Percentiles rank a stretch among this genome's conserved stretches.
Evolutionary conservation across 2,797 vertebrate genomes (phyloP).

Genomic region (Chelmon rostratus): DNA sequence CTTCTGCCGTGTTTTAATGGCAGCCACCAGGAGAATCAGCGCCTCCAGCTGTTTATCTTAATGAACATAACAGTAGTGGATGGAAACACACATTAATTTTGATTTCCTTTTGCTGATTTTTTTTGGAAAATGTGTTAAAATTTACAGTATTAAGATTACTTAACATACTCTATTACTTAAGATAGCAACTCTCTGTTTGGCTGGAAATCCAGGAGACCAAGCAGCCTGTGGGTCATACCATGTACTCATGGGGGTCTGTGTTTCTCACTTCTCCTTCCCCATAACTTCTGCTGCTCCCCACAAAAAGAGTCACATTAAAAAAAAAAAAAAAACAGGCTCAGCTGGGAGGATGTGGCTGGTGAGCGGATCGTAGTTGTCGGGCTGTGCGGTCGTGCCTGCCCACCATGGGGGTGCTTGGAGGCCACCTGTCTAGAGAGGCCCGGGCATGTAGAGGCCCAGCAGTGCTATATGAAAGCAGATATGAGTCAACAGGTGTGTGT

Average conservation of each 20-base stretch:
- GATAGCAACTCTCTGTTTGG: not conserved
- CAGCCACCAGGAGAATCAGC: not conserved
- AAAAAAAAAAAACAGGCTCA: slow-evolving; percentile 22
- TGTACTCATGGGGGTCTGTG: not conserved
- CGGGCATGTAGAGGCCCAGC: slow-evolving; percentile 69
- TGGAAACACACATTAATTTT: not conserved
- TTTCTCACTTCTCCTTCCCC: not conserved
- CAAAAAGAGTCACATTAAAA: not conserved
- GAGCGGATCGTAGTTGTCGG: slow-evolving; percentile 40
- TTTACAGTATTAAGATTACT: not conserved
- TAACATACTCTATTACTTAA: not conserved
- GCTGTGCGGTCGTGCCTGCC: slow-evolving; percentile 41
- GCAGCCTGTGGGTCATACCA: not conserved
- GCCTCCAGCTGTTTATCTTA: not conserved
- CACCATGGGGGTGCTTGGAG: slow-evolving; percentile 50
- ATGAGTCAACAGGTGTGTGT: slow-evolving; percentile 84
- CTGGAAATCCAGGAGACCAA: not conserved
- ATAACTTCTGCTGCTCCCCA: not conserved
- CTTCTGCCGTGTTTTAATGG: not conserved
- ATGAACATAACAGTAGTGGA: not conserved
- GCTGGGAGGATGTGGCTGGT: slow-evolving; percentile 25
- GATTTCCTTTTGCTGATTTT: not conserved
- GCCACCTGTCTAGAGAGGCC: slow-evolving; percentile 81
- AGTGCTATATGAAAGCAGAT: slow-evolving; percentile 84
- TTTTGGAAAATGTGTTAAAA: not conserved